Percentiles rank a stretch among this genome's conserved stretches.
phyloP scores from a whole-genome alignment of 2,797 vertebrate species.

The Sebastes ruberrimus region DNA sequence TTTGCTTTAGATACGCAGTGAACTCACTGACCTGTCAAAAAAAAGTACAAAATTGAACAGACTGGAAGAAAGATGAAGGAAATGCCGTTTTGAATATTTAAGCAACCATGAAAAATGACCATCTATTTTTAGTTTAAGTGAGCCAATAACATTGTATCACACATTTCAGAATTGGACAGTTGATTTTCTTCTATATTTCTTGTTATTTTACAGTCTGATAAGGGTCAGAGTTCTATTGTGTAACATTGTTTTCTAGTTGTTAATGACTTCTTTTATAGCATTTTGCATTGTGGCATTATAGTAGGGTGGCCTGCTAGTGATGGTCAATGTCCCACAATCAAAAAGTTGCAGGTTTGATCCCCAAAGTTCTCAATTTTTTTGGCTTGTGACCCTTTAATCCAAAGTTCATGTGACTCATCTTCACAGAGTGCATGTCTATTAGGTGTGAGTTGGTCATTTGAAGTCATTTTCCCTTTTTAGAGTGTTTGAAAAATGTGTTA shows the following conservation, averaged over 20 bases:
- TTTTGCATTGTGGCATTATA: neutral
- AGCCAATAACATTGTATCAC: neutral
- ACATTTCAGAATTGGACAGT: neutral
- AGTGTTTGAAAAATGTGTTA: too few species aligned
- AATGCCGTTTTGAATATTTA: neutral
- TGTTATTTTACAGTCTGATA: neutral
- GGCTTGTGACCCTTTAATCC: neutral
- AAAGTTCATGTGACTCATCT: neutral
- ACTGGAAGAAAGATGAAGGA: neutral
- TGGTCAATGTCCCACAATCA: neutral
- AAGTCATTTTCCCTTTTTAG: neutral
- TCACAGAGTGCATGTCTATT: neutral
- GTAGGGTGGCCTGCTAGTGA: neutral
- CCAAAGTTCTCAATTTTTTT: neutral
- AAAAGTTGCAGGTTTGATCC: neutral
- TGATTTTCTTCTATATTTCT: neutral
- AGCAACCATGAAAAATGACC: neutral
- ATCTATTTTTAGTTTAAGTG: neutral
- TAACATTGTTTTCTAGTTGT: too few species aligned
- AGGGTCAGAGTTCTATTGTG: neutral
- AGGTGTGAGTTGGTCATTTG: neutral
- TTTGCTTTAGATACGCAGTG: neutral
- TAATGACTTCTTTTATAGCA: neutral
- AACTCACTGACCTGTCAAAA: neutral
- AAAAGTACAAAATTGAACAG: neutral